phyloP scores from a whole-genome alignment of 2,113 vertebrate genomes.

The Sylvietta virens region DNA sequence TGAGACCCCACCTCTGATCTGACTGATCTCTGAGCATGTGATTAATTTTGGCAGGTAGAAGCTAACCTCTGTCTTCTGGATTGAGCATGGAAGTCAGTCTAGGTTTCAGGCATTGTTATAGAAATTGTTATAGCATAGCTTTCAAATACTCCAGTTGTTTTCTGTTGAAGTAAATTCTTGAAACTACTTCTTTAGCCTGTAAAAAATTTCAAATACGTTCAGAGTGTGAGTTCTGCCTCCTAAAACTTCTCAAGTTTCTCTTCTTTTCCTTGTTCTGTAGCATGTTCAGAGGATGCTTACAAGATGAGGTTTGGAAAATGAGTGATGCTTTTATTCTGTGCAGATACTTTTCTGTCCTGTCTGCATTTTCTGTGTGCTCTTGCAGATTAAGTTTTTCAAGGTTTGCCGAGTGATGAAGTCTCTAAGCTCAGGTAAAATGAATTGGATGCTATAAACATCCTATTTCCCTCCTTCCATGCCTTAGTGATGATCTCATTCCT shows the following conservation, averaged over 20 bases:
- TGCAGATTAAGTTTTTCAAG: neutral
- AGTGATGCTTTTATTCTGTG: neutral
- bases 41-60: neutral
- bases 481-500: slow-evolving; percentile 2
- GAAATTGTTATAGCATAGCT: neutral
- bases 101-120: neutral
- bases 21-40: neutral
- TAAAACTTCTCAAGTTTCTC: neutral
- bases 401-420: neutral
- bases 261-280: neutral
- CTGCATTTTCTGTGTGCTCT: neutral
- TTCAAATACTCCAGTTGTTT: neutral
- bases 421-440: neutral
- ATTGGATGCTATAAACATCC: neutral
- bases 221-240: neutral
- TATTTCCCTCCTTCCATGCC: neutral
- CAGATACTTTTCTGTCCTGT: neutral
- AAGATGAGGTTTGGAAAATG: neutral
- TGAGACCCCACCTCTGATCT: neutral
- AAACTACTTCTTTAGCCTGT: neutral
- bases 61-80: neutral
- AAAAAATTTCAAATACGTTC: neutral
- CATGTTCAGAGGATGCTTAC: neutral
- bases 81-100: neutral
- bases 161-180: neutral